Percentiles rank a stretch among this genome's conserved stretches.
Conservation (phyloP, 2,113 vertebrate species). For the Xenopus laevis region DNA sequence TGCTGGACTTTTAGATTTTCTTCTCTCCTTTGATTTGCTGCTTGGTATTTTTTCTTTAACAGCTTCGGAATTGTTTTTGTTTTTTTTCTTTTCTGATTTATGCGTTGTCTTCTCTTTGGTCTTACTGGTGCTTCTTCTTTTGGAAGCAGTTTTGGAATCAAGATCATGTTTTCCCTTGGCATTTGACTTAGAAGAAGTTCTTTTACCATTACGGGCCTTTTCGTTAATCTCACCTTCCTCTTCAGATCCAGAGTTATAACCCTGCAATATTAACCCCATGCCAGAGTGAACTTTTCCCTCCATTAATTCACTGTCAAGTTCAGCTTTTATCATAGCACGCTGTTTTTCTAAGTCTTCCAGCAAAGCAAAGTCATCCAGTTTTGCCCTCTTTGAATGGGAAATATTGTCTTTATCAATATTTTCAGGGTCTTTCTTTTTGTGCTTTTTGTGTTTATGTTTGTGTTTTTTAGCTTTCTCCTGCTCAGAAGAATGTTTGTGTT, state of each 20-base stretch:
- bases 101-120: conserved; percentile 84
- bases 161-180: conserved; percentile 81
- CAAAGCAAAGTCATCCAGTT: conserved; percentile 89
- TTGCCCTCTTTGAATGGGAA: conserved; percentile 84
- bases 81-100: conserved; percentile 84
- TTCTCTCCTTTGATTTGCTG: conserved; percentile 86
- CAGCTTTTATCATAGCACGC: conserved; percentile 95
- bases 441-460: conserved; percentile 94
- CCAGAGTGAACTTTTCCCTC: conserved; percentile 97
- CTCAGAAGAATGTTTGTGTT: conserved; percentile 90
- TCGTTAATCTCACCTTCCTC: conserved; percentile 89
- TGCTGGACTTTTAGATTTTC: conserved; percentile 74
- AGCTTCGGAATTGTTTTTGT: conserved; percentile 63
- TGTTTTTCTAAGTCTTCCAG: conserved; percentile 97
- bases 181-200: conserved; percentile 65
- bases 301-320: conserved; percentile 97
- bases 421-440: conserved; percentile 83
- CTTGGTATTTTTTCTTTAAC: conserved; percentile 70
- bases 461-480: conserved; percentile 86
- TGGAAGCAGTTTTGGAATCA: conserved; percentile 79
- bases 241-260: conserved; percentile 95
- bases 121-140: conserved; percentile 51
- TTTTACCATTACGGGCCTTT: conserved; percentile 80
- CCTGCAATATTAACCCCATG: conserved; percentile 96
- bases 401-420: conserved; percentile 72